A percentile compares a stretch with the other conserved stretches of the same genome.
phyloP scores from a whole-genome alignment of 1,140 invertebrate genomes.

The Aphelenchoides fujianensis region DNA sequence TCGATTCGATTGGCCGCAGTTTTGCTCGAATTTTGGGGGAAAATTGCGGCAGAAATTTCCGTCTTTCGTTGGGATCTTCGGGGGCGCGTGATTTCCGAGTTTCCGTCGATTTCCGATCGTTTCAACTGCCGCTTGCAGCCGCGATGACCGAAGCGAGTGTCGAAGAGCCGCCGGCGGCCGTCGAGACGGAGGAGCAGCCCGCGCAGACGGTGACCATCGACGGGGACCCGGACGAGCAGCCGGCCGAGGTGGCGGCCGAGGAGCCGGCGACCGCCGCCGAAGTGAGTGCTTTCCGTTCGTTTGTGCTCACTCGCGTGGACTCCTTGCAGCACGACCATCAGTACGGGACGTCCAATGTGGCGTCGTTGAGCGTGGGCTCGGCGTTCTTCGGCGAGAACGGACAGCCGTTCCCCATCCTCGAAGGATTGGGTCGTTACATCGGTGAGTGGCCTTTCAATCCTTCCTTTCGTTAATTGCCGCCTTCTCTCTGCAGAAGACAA shows the following conservation, averaged over 20 bases:
- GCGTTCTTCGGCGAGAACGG: not conserved
- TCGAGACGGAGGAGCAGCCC: not conserved
- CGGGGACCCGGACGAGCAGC: not conserved
- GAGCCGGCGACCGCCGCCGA: not conserved
- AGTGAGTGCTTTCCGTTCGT: not conserved
- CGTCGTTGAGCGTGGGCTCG: not conserved
- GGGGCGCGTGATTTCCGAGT: no score
- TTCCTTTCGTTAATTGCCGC: no score
- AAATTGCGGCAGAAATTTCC: no score
- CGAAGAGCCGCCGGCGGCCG: not conserved
- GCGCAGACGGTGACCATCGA: not conserved
- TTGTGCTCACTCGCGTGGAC: not conserved
- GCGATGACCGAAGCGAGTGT: not conserved
- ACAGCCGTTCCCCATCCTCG: not conserved
- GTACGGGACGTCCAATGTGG: not conserved
- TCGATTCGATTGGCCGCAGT: no score
- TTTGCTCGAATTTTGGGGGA: no score
- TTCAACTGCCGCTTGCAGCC: no score
- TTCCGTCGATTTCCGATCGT: no score
- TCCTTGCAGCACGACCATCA: conserved; percentile 6
- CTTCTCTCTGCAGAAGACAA: no score
- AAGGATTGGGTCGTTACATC: not conserved
- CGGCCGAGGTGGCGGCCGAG: not conserved
- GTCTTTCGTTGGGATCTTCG: no score
- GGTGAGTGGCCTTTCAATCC: not conserved